Evolutionary conservation across 2,888 invertebrate genomes (phyloP), one percentile per base, ranked within the genome.

Genomic region (Euclidia mi): DNA sequence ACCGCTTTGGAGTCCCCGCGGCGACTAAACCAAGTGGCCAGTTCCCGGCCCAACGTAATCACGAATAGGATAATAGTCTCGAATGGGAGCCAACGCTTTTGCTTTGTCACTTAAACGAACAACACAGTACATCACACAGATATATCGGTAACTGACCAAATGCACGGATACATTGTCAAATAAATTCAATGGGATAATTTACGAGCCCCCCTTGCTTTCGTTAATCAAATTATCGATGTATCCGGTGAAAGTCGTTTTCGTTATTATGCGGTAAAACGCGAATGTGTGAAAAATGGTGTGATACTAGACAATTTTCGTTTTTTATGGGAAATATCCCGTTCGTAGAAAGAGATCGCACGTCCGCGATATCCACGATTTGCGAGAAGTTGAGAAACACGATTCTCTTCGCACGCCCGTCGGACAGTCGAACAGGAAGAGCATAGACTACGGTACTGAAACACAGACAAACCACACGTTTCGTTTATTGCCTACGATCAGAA

Each of bases 1-100:
- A 89, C 94, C 90, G 91, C 92, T 92, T 90, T 90, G 87, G 89
- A 89, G 89, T 90, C 92, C 92, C 91, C 88, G 90, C 91, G 84
- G 76, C 92, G 89, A 94, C 93, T 94, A 90, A 91, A 69, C 86
- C 83, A 83, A 90, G 87, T 85, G 85, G 85, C 90, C 89, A 87
- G 91, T 83, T 91, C 92, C 92, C 92, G 90, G 82, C 78, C 84
- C 86, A 87, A 90, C 88, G 88, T 85, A 90, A 91, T 90, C 90
- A 88, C 92, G 87, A 89, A 90, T 91, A 88, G 93, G 94, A 93
- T 93, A 93, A 93, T 94, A 89, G 88, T 84, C 85, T 84, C 84
- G 84, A 88, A 87, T 86, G 87, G 89, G 88, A 90, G 88, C 85
- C 85, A 82, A 88, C 90, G 87, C 87, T 85, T 84, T 85, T 83